Base-by-base conservation (phyloP, 1,140 invertebrate genomes). In the Parapsyche elsis region DNA sequence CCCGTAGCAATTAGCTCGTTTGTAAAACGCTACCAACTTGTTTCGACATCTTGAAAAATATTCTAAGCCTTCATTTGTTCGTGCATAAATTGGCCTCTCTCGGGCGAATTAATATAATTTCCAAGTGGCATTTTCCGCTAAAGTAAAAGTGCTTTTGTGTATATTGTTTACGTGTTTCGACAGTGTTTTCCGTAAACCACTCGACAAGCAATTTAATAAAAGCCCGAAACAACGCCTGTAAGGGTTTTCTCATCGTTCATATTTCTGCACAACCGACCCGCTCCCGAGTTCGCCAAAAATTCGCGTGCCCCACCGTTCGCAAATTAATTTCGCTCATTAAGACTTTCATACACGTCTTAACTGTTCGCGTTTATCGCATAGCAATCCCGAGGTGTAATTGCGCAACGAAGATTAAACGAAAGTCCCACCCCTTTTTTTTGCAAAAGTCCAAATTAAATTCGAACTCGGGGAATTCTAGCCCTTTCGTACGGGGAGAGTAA, bases 261-360 rank as follows among this genome's bases (percentile, higher is more conserved):
- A 57, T 46, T 75, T 30, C 45, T 67, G 49, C 10, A 53, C 4
- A 14, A 10, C 49, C 16, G 12, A 14, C 16, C 49, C 49, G 12
- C 12, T 53, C 49, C 49, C 49, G 49, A 1, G 16, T 12, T 53
- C 2, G 2, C 4, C 10, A 2, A 53, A 10, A 16, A 53, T 14
- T 16, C 10, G 49, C 49, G 49, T 14, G 49, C 16, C 49, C 49
- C 12, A 16, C 45, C 38, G 12, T 23, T 75, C 44, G 45, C 73
- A 16, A 64, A 77, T 64, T 77, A 77, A 77, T 77, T 57, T 44
- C 75, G 57, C 59, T 77, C 57, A 77, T 77, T 77, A 64, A 77
- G 57, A 49, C 49, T 38, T 59, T 57, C 53, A 75, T 75, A 75
- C 21, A 75, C 49, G 24, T 75, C 73, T 75, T 46, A 46, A 75